Evolutionary conservation across 2,888 invertebrate species (phyloP), one percentile per base, ranked within the genome.

Genomic region (Oligia strigilis): DNA sequence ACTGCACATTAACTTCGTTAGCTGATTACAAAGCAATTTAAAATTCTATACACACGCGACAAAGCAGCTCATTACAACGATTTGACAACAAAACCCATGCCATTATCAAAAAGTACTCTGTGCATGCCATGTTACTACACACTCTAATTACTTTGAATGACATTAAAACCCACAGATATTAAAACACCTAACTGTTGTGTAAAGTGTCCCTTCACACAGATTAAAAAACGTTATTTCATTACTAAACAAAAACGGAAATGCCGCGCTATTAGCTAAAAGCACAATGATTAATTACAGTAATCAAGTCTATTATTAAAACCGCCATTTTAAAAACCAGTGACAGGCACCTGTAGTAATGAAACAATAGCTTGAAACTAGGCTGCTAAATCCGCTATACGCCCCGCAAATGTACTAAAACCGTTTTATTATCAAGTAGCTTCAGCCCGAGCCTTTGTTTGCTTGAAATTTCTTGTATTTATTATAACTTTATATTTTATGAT

Each of bases 361-460:
- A 88, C 83, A 86, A 86, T 81, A 62, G 85, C 13, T 67, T 69
- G 67, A 75, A 91, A 89, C 80, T 88, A 83, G 91, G 91, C 80
- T 87, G 77, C 85, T 70, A 74, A 88, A 86, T 90, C 91, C 91
- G 88, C 82, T 84, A 75, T 36, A 13, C 72, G 78, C 70, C 69
- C 67, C 74, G 65, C 23, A 69, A 80, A 78, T 78, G 72, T 72
- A 75, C 46, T 82, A 67, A 86, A 76, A 69, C 43, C 13, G 29
- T 52, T 46, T 75, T 70, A 36, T 23, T 36, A 29, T 23, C 3
- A 49, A 23, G 23, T 36, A 14, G 8, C 4, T 36, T 70, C 13
- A 19, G 19, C 8, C 8, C 1, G 29, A 1, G 70, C 8, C 0
- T 19, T 52, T 1, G 13, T 70, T 36, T 19, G 9, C 9, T 4